Percentiles rank a stretch among this genome's conserved stretches.
Evolutionary conservation across 2,888 invertebrate genomes (phyloP).

Genomic region (Scaptomyza caliginosa): DNA sequence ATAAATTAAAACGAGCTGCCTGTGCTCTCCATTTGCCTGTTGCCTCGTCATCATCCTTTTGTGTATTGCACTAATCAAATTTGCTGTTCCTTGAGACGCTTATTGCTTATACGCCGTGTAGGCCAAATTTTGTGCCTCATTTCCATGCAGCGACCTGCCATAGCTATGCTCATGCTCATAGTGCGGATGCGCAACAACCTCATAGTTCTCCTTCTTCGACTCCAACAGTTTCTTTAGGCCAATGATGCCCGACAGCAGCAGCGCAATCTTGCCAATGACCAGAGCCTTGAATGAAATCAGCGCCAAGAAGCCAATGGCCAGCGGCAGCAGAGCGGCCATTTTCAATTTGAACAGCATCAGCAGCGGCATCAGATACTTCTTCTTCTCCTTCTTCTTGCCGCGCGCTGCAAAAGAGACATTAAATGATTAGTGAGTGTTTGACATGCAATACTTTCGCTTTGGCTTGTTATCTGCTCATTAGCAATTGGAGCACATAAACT

Average conservation of each 20-base stretch:
- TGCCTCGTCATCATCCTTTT: constrained; percentile 24
- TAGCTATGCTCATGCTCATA: constrained; percentile 87
- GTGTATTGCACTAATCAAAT: constrained; percentile 75
- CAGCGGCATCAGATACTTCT: constrained; percentile 90
- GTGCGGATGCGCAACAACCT: constrained; percentile 90
- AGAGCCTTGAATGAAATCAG: constrained; percentile 93
- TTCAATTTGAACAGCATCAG: constrained; percentile 91
- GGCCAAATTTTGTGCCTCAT: constrained; percentile 88
- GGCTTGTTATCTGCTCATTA: constrained; percentile 63
- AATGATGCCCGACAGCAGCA: constrained; percentile 90
- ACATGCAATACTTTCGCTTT: constrained; percentile 74
- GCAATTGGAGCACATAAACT: constrained; percentile 65
- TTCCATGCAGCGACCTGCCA: constrained; percentile 87
- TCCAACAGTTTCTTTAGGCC: constrained; percentile 90
- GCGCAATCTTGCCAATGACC: constrained; percentile 92
- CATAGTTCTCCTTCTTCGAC: constrained; percentile 90
- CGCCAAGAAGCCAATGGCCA: constrained; percentile 91
- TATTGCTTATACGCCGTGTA: constrained; percentile 86
- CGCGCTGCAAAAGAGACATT: constrained; percentile 85
- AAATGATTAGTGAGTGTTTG: constrained; percentile 23
- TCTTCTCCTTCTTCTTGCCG: constrained; percentile 91
- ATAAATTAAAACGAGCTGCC: constrained; percentile 70
- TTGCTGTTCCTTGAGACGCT: constrained; percentile 33
- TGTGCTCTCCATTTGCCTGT: constrained; percentile 8
- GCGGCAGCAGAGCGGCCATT: constrained; percentile 90